phyloP scores from a whole-genome alignment of 1,140 invertebrate genomes.

The Drosophila tani region DNA sequence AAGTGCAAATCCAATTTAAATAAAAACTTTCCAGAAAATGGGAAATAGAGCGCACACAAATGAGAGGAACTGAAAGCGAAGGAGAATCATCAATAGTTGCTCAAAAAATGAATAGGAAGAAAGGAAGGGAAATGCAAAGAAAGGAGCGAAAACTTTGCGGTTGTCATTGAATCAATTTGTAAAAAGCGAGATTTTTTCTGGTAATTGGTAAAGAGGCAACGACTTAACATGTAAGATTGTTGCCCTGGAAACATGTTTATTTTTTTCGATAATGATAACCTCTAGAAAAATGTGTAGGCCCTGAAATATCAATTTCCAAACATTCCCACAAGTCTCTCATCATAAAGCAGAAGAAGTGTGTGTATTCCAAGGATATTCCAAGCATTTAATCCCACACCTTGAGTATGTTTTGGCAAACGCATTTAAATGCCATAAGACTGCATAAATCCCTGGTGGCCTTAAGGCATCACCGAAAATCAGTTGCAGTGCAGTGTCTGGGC shows the following conservation, averaged over 20 bases:
- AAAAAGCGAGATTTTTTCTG: not conserved
- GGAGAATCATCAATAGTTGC: conserved; percentile 37
- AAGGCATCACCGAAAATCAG: conserved; percentile 35
- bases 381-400: not conserved
- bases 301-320: not conserved
- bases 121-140: conserved; percentile 19
- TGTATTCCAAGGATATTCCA: not conserved
- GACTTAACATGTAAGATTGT: not conserved
- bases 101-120: conserved; percentile 1
- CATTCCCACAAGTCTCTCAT: not conserved
- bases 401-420: not conserved
- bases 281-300: too few species aligned
- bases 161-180: conserved; percentile 56
- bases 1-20: conserved; percentile 60
- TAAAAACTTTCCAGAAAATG: conserved; percentile 52
- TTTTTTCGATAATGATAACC: not conserved
- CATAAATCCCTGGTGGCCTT: conserved; percentile 16
- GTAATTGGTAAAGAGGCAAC: conserved; percentile 23
- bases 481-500: conserved; percentile 21
- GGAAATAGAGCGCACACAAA: conserved; percentile 39
- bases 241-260: not conserved
- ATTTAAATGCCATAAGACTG: conserved; percentile 18
- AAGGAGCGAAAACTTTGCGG: conserved; percentile 49
- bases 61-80: conserved; percentile 19
- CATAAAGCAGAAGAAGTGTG: not conserved